Evolutionary conservation across 2,888 invertebrate genomes (phyloP).

Genomic region (Octonoba sinensis): DNA sequence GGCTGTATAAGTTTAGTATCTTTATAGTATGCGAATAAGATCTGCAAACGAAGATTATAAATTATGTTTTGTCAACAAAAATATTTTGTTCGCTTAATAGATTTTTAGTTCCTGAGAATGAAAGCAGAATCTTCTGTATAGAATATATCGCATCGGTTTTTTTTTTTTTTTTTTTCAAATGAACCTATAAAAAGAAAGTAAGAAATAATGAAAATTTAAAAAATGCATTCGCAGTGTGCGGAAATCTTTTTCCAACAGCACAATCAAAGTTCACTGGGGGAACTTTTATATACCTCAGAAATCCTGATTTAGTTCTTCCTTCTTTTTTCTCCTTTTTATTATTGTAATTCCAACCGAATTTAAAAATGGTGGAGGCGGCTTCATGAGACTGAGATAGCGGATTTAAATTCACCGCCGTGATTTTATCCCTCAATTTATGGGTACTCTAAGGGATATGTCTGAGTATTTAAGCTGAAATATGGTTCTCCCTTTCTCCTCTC

Average conservation of each 20-base stretch:
- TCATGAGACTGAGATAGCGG: slow-evolving; percentile 2
- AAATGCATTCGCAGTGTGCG: slow-evolving; percentile 13
- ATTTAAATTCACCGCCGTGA: slow-evolving; percentile 13
- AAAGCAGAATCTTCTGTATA: too few species aligned
- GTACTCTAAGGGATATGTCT: slow-evolving; percentile 10
- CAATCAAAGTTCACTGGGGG: background rate
- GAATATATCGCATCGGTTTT: background rate
- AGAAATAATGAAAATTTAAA: slow-evolving; percentile 43
- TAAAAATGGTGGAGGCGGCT: background rate
- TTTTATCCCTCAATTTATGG: slow-evolving; percentile 18
- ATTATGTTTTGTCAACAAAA: too few species aligned
- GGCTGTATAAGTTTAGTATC: too few species aligned
- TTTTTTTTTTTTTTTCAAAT: slow-evolving; percentile 1
- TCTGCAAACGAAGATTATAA: too few species aligned
- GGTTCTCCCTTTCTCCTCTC: slow-evolving; percentile 2
- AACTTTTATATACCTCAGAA: slow-evolving; percentile 7
- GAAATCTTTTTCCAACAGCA: background rate
- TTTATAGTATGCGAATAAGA: too few species aligned
- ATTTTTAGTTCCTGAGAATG: too few species aligned
- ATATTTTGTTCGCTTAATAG: too few species aligned
- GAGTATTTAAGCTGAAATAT: slow-evolving; percentile 19
- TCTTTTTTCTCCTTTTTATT: slow-evolving; percentile 3
- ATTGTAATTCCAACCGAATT: slow-evolving; percentile 1
- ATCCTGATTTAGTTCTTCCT: slow-evolving; percentile 12
- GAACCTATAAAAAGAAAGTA: background rate